Percentiles rank a stretch among this genome's conserved stretches.
Conservation (phyloP, 2,797 vertebrate genomes). For the Alca torda region DNA sequence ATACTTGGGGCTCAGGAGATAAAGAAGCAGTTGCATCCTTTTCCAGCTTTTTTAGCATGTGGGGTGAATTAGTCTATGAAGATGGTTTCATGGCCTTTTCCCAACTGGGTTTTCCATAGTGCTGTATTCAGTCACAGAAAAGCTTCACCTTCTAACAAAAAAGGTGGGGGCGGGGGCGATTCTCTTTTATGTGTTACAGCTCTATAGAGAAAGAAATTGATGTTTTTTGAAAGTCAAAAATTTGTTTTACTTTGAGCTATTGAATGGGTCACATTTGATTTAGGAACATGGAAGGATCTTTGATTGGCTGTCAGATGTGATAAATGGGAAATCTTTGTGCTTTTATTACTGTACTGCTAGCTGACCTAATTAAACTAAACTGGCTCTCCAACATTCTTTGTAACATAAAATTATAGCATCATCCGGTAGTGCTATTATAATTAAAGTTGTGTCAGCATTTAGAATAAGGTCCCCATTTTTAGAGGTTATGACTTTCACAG, state of each 20-base stretch:
- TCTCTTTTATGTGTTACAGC: background rate
- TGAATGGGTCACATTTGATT: constrained; percentile 76
- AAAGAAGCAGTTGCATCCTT: background rate
- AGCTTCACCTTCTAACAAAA: background rate
- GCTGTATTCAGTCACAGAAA: background rate
- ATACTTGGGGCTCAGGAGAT: background rate
- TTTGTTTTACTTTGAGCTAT: constrained; percentile 65
- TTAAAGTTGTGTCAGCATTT: constrained; percentile 72
- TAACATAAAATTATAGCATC: constrained; percentile 73
- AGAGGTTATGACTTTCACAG: constrained; percentile 43
- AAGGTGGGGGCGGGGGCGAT: background rate
- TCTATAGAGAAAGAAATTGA: constrained; percentile 9
- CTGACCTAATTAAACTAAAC: constrained; percentile 81
- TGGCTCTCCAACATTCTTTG: constrained; percentile 65
- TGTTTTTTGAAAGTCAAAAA: constrained; percentile 39
- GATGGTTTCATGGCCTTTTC: background rate
- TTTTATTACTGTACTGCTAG: constrained; percentile 77
- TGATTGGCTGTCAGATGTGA: constrained; percentile 80
- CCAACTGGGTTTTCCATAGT: background rate
- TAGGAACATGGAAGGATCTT: constrained; percentile 70
- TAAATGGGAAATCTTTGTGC: constrained; percentile 81
- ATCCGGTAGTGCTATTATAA: constrained; percentile 59
- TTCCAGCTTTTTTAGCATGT: background rate
- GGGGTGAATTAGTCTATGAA: background rate
- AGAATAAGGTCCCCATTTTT: constrained; percentile 48